phyloP scores from a whole-genome alignment of 2,797 vertebrate species.

The Hephaestus fuliginosus region DNA sequence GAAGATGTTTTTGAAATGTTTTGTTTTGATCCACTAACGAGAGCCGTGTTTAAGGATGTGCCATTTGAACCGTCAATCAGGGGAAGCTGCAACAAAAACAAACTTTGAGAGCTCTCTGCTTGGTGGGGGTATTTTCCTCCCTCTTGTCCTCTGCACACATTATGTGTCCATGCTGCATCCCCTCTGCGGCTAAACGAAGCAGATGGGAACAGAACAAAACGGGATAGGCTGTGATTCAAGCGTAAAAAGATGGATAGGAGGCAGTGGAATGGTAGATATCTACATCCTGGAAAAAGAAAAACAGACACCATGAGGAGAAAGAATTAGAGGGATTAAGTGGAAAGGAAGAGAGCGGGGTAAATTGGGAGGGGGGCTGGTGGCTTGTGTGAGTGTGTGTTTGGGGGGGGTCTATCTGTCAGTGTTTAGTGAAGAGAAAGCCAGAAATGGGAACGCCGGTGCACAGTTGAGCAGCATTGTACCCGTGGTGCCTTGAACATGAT shows the following conservation, averaged over 20 bases:
- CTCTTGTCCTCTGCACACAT: conserved; percentile 22
- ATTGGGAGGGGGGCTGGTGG: background rate
- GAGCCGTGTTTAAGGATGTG: conserved; percentile 26
- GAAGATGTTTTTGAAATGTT: conserved; percentile 37
- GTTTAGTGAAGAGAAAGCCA: conserved; percentile 34
- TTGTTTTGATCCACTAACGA: conserved; percentile 44
- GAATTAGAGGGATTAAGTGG: conserved; percentile 55
- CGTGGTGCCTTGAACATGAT: conserved; percentile 26
- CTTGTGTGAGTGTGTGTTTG: too few species aligned
- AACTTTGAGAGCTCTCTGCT: conserved; percentile 34
- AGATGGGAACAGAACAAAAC: conserved; percentile 61
- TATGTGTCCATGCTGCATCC: conserved; percentile 42
- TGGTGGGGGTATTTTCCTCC: background rate
- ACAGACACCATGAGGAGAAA: conserved; percentile 50
- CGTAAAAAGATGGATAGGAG: conserved; percentile 46
- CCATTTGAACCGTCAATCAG: conserved; percentile 46
- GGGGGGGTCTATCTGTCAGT: background rate
- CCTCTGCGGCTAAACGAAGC: conserved; percentile 42
- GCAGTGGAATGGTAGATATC: conserved; percentile 39
- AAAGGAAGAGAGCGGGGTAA: conserved; percentile 27
- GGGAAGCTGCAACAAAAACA: conserved; percentile 53
- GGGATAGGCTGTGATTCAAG: conserved; percentile 61
- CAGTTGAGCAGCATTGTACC: conserved; percentile 26
- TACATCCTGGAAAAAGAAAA: conserved; percentile 61
- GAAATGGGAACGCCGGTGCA: conserved; percentile 24